phyloP scores from a whole-genome alignment of 2,797 vertebrate species.

The Poecilia wingei region DNA sequence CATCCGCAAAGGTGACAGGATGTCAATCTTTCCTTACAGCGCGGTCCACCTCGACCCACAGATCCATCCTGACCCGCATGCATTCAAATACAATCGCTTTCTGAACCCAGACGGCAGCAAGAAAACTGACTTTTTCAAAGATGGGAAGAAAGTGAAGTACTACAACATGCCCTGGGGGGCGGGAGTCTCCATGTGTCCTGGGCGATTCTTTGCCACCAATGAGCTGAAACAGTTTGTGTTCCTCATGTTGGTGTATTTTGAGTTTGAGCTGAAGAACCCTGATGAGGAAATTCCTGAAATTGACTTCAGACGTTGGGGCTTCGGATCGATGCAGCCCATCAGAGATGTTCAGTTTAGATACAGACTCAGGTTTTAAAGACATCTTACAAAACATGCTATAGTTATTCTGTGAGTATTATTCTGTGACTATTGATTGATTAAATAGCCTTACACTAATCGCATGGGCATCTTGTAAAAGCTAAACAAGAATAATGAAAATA shows the following conservation, averaged over 20 bases:
- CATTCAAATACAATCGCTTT: conserved; percentile 89
- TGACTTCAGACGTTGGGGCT: conserved; percentile 85
- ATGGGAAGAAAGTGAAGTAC: conserved; percentile 86
- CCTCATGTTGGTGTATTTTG: conserved; percentile 87
- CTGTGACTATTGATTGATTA: neutral
- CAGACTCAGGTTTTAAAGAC: conserved; percentile 69
- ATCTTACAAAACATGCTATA: neutral
- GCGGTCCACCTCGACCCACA: conserved; percentile 87
- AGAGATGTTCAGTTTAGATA: conserved; percentile 83
- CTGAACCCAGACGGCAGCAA: conserved; percentile 82
- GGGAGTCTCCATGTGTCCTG: conserved; percentile 88
- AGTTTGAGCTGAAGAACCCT: conserved; percentile 85
- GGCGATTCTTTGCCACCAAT: conserved; percentile 87
- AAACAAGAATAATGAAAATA: neutral
- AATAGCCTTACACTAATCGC: neutral
- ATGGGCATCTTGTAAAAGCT: neutral
- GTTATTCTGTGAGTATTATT: neutral
- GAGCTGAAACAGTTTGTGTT: conserved; percentile 92
- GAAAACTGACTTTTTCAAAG: conserved; percentile 87
- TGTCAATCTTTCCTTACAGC: conserved; percentile 86
- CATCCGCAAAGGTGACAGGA: conserved; percentile 85
- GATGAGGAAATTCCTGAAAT: conserved; percentile 79
- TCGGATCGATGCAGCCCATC: conserved; percentile 86
- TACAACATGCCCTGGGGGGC: conserved; percentile 93
- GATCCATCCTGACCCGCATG: conserved; percentile 84